Conservation (phyloP, 2,797 vertebrate species). For the Neosilurus mollespiculum region DNA sequence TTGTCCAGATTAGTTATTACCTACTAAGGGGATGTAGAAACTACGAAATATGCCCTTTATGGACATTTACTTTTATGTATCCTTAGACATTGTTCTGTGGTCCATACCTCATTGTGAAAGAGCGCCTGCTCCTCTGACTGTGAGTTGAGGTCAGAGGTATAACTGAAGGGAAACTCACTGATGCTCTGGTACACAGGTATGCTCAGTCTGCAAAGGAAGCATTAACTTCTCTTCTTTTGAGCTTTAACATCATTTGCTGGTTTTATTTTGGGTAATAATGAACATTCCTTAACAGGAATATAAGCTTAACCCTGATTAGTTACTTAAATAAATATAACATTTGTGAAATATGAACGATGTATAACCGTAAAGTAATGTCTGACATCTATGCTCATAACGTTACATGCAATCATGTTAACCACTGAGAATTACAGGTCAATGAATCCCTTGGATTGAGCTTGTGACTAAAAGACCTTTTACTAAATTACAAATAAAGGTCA, state of each 20-base stretch:
- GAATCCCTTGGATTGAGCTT: not conserved
- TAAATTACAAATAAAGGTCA: conserved; percentile 20
- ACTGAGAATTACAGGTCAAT: conserved; percentile 6
- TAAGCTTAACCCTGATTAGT: not conserved
- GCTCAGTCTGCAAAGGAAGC: not conserved
- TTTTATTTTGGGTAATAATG: not conserved
- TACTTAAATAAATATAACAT: not conserved
- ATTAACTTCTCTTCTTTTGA: not conserved
- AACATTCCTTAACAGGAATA: not conserved
- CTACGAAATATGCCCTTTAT: not conserved
- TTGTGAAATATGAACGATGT: not conserved
- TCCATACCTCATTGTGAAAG: not conserved
- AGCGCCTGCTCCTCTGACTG: not conserved
- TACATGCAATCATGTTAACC: conserved; percentile 1
- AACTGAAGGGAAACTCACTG: not conserved
- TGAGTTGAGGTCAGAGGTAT: not conserved
- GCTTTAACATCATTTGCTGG: not conserved
- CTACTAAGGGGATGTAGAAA: not conserved
- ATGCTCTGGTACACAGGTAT: not conserved
- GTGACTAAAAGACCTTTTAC: conserved; percentile 9
- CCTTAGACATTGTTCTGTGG: not conserved
- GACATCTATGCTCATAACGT: not conserved
- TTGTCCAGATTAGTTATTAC: not conserved
- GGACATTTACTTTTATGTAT: not conserved
- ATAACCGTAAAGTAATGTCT: not conserved